phyloP scores from a whole-genome alignment of 2,888 invertebrate species.

The Helobdella robusta region DNA sequence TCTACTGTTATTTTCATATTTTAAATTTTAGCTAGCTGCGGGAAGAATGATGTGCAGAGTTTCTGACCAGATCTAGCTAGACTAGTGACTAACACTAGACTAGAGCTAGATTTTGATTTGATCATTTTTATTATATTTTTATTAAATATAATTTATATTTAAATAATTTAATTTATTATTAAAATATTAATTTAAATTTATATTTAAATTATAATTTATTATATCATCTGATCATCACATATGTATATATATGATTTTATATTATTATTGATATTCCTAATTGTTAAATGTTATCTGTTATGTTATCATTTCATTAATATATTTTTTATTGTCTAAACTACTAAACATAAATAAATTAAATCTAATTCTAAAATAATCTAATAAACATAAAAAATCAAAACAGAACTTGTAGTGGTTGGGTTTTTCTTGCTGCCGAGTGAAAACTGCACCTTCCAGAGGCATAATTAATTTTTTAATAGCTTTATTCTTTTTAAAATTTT shows the following conservation, averaged over 20 bases:
- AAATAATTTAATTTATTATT: neutral
- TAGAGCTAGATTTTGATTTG: neutral
- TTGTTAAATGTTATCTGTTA: too few relatives aligned
- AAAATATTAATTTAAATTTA: neutral
- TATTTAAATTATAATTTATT: neutral
- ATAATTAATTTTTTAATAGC: too few relatives aligned
- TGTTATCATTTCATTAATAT: too few relatives aligned
- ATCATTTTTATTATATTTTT: neutral
- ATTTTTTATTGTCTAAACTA: too few relatives aligned
- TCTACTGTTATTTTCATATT: neutral
- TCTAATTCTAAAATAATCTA: too few relatives aligned
- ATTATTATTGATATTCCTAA: too few relatives aligned
- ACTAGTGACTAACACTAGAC: neutral
- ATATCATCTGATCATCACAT: neutral
- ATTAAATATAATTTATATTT: neutral
- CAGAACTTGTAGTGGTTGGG: slow-evolving; percentile 25
- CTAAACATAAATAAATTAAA: too few relatives aligned
- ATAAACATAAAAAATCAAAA: too few relatives aligned
- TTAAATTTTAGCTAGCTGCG: too few relatives aligned
- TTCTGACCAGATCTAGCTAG: too few relatives aligned
- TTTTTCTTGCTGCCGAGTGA: slow-evolving; percentile 23
- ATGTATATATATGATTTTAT: neutral
- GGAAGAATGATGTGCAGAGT: too few relatives aligned
- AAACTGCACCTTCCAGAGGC: slow-evolving; percentile 8
- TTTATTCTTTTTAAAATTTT: slow-evolving; percentile 7